Conservation (phyloP, 2,113 vertebrate genomes). For the Oreochromis niloticus region DNA sequence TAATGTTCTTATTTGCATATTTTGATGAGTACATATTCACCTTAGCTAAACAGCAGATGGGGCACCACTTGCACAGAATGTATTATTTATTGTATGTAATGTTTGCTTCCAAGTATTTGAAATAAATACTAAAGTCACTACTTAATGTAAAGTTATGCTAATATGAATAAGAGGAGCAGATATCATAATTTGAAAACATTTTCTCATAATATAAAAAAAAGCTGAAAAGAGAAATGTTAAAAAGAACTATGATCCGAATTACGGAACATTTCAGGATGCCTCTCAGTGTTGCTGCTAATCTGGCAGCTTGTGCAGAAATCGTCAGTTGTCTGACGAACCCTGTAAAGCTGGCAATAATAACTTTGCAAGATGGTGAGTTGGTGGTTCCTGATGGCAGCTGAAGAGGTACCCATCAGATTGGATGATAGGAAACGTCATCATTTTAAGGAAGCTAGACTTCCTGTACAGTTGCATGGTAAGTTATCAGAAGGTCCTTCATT, state of each 20-base stretch:
- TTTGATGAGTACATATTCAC: not conserved
- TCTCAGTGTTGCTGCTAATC: not conserved
- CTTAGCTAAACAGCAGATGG: conserved; percentile 10
- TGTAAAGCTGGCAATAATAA: not conserved
- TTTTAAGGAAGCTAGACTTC: not conserved
- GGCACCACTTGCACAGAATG: not conserved
- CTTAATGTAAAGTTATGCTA: not conserved
- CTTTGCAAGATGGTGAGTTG: not conserved
- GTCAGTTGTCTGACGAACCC: not conserved
- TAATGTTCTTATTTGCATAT: not conserved
- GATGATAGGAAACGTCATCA: not conserved
- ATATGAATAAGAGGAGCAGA: not conserved
- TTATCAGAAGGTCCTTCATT: not conserved
- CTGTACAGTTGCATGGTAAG: not conserved
- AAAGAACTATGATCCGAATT: not conserved
- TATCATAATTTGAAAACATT: not conserved
- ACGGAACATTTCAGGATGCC: not conserved
- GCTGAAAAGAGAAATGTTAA: not conserved
- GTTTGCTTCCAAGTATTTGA: not conserved
- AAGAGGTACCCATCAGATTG: not conserved
- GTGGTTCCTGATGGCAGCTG: not conserved
- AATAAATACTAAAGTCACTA: not conserved
- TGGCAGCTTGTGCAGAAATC: not conserved
- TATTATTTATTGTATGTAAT: not conserved
- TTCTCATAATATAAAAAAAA: not conserved